Conservation (phyloP, 2,113 vertebrate genomes). For the Struthio camelus region DNA sequence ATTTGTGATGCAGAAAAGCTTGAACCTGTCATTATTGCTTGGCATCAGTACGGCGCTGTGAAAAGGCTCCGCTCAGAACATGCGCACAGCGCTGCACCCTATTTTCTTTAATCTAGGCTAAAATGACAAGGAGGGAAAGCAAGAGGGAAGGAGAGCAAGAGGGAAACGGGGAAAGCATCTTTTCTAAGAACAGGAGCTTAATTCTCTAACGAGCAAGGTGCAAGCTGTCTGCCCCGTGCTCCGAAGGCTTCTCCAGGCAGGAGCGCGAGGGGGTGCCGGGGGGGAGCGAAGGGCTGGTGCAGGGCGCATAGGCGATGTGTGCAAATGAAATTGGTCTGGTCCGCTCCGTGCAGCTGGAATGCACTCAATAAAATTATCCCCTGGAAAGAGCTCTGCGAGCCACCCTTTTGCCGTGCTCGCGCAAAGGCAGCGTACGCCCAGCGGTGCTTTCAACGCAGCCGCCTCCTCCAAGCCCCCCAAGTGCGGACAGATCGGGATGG, state of each 20-base stretch:
- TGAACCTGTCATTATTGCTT: slow-evolving; percentile 80
- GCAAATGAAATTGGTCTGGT: not conserved
- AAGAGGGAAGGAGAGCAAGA: not conserved
- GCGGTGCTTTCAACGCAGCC: not conserved
- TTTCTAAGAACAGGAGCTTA: not conserved
- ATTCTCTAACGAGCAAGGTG: not conserved
- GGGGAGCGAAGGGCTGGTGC: accelerated
- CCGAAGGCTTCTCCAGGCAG: not conserved
- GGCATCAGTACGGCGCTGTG: slow-evolving; percentile 70
- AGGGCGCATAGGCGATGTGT: accelerated
- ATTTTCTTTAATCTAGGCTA: slow-evolving; percentile 59
- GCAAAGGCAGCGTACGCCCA: not conserved
- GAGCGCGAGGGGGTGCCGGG: not conserved
- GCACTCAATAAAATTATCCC: not conserved
- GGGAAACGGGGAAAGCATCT: not conserved
- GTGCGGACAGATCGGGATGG: accelerated
- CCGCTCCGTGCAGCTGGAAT: slow-evolving; percentile 25
- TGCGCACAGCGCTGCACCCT: slow-evolving; percentile 46
- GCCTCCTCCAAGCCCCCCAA: not conserved
- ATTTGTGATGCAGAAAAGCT: slow-evolving; percentile 77
- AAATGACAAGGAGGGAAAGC: slow-evolving; percentile 56
- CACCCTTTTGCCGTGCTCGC: slow-evolving; percentile 11
- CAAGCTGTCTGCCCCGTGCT: not conserved
- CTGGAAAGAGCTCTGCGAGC: slow-evolving; percentile 30
- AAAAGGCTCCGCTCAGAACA: slow-evolving; percentile 52